Evolutionary conservation across 37 sponge, comb jelly and placozoan genomes (phyloP), one percentile per base, ranked within the genome.

Genomic region (Amphimedon queenslandica): DNA sequence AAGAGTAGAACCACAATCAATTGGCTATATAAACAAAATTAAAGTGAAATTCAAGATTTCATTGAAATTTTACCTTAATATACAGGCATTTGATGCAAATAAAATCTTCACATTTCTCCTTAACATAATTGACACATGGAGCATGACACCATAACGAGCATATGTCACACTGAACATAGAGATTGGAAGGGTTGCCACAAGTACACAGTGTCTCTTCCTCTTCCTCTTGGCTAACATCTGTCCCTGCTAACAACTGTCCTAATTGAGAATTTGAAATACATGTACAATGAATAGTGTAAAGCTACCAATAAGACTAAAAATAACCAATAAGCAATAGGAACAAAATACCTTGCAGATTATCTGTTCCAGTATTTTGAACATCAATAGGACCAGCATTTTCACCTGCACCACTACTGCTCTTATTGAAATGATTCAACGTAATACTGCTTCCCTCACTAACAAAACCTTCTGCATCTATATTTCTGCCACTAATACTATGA

Each of bases 131-230:
- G 23, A 74, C 82, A 72, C 91, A 90, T n/a, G 25, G 30, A 57
- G 74, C 32, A 63, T 90, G 91, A 40, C 81, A 78, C 91, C 86
- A 90, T 4, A 74, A 51, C 2, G 40, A 53, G 71, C 91, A 90
- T 73, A 53, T 69, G 67, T 90, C 75, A 76, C 91, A 90, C 71
- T 85, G 78, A 25, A 85, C 73, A n/a, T n/a, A n/a, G n/a, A n/a
- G n/a, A n/a, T n/a, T n/a, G n/a, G n/a, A n/a, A n/a, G n/a, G n/a
- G n/a, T n/a, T n/a, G n/a, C 91, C 91, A 81, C 91, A 90, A 25
- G 81, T 33, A 71, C 91, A 85, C 39, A 16, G 4, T 29, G 81
- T 75, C 43, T 41, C 57, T 1, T 71, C 82, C 13, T n/a, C 71
- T 27, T n/a, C n/a, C n/a, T n/a, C n/a, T n/a, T n/a, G n/a, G n/a